Evolutionary conservation across 2,113 vertebrate species (phyloP).

Genomic region (Equus quagga): DNA sequence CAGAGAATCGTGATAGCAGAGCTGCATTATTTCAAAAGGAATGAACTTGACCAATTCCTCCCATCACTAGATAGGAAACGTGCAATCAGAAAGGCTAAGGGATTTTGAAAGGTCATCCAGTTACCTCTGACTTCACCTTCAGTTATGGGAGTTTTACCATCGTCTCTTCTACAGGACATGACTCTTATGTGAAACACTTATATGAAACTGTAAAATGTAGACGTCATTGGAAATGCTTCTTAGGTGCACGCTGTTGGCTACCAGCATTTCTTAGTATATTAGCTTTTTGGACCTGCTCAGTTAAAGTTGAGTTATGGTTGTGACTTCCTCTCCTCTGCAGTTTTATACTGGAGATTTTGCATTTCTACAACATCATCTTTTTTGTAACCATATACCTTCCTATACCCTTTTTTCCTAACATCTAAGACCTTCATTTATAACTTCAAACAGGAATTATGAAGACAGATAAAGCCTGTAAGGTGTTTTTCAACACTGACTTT

Average conservation of each 20-base stretch:
- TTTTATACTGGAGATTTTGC: background rate
- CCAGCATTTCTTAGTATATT: background rate
- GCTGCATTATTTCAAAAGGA: background rate
- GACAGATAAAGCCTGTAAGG: background rate
- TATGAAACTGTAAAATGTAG: background rate
- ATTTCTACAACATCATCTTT: background rate
- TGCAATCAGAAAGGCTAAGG: background rate
- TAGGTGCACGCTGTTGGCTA: background rate
- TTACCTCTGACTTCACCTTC: background rate
- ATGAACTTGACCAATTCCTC: background rate
- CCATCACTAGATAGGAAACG: background rate
- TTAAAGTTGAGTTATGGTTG: background rate
- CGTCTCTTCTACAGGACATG: background rate
- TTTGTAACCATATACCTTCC: background rate
- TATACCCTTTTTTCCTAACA: background rate
- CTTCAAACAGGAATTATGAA: conserved; percentile 9
- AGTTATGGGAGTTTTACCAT: background rate
- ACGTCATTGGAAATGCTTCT: background rate
- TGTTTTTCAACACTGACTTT: background rate
- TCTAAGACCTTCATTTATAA: background rate
- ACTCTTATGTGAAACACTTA: background rate
- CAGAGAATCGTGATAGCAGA: background rate
- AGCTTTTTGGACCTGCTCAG: background rate
- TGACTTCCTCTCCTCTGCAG: background rate
- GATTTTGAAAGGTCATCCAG: background rate